These are phyloP conservation scores for Bolborhynchus lineola DNA, from an alignment of 2,113 vertebrate species.

Conservation along the genomic window DNA sequence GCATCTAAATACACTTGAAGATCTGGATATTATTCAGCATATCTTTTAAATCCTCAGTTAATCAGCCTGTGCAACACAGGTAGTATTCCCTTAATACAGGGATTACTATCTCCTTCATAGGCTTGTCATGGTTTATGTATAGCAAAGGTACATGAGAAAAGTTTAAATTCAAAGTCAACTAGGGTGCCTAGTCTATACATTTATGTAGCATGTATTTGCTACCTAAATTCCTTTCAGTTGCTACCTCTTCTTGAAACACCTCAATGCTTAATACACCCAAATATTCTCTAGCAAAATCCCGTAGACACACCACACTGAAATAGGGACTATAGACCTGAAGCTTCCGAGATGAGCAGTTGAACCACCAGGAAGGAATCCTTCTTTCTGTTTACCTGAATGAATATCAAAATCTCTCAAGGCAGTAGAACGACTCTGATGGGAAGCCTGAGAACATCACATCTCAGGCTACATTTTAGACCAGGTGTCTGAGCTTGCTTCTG, in stretches of 20 bases:
- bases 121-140: neutral
- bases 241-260: neutral
- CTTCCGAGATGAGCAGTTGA: neutral
- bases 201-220: neutral
- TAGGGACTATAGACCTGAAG: neutral
- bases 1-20: neutral
- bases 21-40: neutral
- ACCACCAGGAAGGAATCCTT: neutral
- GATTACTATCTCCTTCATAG: neutral
- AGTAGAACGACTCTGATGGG: neutral
- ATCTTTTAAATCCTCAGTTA: neutral
- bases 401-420: neutral
- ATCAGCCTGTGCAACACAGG: neutral
- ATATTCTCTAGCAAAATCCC: neutral
- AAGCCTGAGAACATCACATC: neutral
- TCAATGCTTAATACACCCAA: neutral
- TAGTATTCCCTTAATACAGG: neutral
- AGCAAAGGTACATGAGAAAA: neutral
- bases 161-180: neutral
- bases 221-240: neutral
- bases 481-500: neutral
- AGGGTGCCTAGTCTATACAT: neutral
- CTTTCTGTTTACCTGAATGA: neutral
- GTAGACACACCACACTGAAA: neutral
- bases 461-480: neutral